Base-by-base conservation (phyloP, 92 coral and sea anemone genomes). In the Zoanthus sansibaricus region DNA sequence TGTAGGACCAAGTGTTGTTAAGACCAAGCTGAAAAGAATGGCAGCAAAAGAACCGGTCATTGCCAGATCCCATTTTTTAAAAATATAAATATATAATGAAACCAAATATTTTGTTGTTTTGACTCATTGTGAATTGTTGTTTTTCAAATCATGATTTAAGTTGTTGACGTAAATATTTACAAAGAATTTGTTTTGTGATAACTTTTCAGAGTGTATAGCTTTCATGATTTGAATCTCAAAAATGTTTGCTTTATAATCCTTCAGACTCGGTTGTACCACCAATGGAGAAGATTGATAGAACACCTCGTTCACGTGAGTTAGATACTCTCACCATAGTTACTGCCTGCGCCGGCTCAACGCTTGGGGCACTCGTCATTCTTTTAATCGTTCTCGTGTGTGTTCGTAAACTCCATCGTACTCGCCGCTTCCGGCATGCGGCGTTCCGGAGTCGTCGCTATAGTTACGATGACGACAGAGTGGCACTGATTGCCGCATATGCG, bases 261-360 rank as follows among this genome's bases (percentile, higher is more conserved):
- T 5, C 42, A 61, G 71, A 4, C 12, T 6, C 3, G 2, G 42
- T 13, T 0, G 11, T 20, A 0, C 61, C 73, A n/a, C 25, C 85
- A 80, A 13, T 14, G 20, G 64, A 12, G 14, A 58, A 12, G 0
- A 61, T 54, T 54, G 67, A 2, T 4, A 54, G 16, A 52, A 47
- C 66, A 13, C 47, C 67, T 33, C 47, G 75, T 12, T 66, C 85
- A 3, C 85, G 58, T 6, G 98, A 95, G 52, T 87, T 95, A 64
- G 93, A 92, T 89, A 96, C 98, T 67, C 91, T 97, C 84, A 91
- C 98, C 79, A 97, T 97, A 64, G 99, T 97, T 3, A 94, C 96
- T 3, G 99, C 96, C 2, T 93, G 95, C 37, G 96, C 99, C 1
- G 99, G 99, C 59, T 94, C 99, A 6, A 97, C 98, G 9, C 88